phyloP scores from a whole-genome alignment of 2,888 invertebrate species.

The Diarsia dahlii region DNA sequence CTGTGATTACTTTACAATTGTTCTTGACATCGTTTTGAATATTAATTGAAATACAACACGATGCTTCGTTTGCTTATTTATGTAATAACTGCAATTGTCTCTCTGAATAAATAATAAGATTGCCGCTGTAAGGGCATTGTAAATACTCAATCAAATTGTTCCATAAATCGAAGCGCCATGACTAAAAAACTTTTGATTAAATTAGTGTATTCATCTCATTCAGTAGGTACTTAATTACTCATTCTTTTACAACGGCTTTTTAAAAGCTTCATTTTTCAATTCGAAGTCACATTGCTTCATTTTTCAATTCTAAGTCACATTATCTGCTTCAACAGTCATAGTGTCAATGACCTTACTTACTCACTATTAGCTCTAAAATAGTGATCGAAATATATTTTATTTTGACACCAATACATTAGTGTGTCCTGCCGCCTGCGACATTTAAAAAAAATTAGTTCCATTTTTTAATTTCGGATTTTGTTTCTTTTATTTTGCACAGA shows the following conservation, averaged over 20 bases:
- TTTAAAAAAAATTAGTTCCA: too few relatives aligned
- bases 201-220: not conserved
- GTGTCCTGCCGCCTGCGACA: too few relatives aligned
- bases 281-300: not conserved
- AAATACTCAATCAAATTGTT: conserved; percentile 24
- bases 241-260: not conserved
- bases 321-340: not conserved
- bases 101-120: conserved; percentile 16
- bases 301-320: conserved; percentile 3
- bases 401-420: too few relatives aligned
- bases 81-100: conserved; percentile 14
- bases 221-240: not conserved
- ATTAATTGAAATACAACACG: conserved; percentile 13
- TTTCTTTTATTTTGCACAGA: too few relatives aligned
- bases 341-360: conserved; percentile 10
- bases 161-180: not conserved
- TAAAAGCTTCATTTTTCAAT: conserved; percentile 1
- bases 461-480: too few relatives aligned
- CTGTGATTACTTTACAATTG: conserved; percentile 28
- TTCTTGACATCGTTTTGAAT: conserved; percentile 23
- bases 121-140: not conserved
- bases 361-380: not conserved
- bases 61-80: conserved; percentile 5
- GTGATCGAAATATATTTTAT: not conserved
- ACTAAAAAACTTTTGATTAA: not conserved